A percentile compares a stretch with the other conserved stretches of the same genome.
phyloP scores from a whole-genome alignment of 92 coral and sea anemone genomes.

The Paragorgia papillata region DNA sequence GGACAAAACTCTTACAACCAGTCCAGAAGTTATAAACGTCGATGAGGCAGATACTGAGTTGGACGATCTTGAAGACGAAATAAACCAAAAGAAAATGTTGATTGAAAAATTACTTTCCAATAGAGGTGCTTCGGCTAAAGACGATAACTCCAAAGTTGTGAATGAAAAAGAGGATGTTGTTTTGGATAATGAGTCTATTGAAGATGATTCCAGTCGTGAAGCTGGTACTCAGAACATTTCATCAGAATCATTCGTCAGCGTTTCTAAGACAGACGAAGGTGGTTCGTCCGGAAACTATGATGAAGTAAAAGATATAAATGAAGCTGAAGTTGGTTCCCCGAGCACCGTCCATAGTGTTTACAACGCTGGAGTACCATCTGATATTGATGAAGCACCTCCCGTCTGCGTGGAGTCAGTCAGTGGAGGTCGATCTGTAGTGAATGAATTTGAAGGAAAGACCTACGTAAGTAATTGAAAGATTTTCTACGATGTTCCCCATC shows the following conservation, averaged over 20 bases:
- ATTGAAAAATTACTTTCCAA: slow-evolving; percentile 35
- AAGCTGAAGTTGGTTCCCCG: not conserved
- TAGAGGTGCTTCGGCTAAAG: not conserved
- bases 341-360: not conserved
- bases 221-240: not conserved
- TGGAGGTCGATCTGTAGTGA: not conserved
- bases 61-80: slow-evolving; percentile 35
- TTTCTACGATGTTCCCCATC: too few relatives aligned
- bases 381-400: not conserved
- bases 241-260: too few relatives aligned
- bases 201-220: not conserved
- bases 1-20: not conserved
- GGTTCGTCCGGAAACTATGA: not conserved
- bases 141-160: not conserved
- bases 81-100: slow-evolving; percentile 26
- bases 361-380: not conserved
- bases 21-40: not conserved
- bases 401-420: not conserved
- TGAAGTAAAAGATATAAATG: not conserved
- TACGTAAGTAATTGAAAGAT: slow-evolving; percentile 22
- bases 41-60: not conserved
- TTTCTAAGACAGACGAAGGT: not conserved
- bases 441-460: slow-evolving; percentile 38
- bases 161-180: not conserved
- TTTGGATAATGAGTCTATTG: not conserved